Base-by-base conservation (phyloP, 2,888 invertebrate genomes). In the Exephanes ischioxanthus region DNA sequence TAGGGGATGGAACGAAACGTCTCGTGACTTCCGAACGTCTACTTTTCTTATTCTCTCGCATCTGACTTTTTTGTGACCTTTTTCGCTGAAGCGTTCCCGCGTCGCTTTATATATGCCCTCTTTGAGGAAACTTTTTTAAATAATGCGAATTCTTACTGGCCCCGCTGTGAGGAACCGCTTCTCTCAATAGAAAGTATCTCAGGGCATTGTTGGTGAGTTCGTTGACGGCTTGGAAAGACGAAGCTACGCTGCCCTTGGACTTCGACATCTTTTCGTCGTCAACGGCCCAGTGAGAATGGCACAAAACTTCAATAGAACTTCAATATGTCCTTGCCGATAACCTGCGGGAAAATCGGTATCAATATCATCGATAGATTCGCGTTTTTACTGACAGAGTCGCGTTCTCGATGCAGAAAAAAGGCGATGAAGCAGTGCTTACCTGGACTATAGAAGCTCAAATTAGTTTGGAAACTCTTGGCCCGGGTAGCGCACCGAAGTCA, bases 181-280 rank as follows among this genome's bases (percentile, higher is more conserved):
- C 51, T 14, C n/a, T 95, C 48, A 99, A n/a, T 51, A 51, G n/a
- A n/a, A n/a, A 51, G n/a, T 51, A 99, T 73, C 99, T 95, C 33
- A 99, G 51, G 51, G 0, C 16, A 16, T 51, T 5, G 51, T 16
- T 5, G 51, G 5, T n/a, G 51, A 51, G 51, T 51, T 51, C 51
- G 4, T 51, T 3, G n/a, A 51, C n/a, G 51, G n/a, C n/a, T 51
- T 5, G 51, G n/a, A 16, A n/a, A 4, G 51, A 4, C 16, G n/a
- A 95, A 0, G 99, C 96, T n/a, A 16, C 51, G 51, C 6, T 51
- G 51, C n/a, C n/a, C n/a, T 14, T 51, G 51, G n/a, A n/a, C n/a
- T 16, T 16, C 51, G 16, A n/a, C 51, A 51, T 51, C 16, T 51
- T 51, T 51, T n/a, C 48, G 3, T 51, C 51, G n/a, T 51, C n/a